A percentile compares a stretch with the other conserved stretches of the same genome.
Evolutionary conservation across 2,888 invertebrate genomes (phyloP).

Genomic region (Tetheella fluctuosa): DNA sequence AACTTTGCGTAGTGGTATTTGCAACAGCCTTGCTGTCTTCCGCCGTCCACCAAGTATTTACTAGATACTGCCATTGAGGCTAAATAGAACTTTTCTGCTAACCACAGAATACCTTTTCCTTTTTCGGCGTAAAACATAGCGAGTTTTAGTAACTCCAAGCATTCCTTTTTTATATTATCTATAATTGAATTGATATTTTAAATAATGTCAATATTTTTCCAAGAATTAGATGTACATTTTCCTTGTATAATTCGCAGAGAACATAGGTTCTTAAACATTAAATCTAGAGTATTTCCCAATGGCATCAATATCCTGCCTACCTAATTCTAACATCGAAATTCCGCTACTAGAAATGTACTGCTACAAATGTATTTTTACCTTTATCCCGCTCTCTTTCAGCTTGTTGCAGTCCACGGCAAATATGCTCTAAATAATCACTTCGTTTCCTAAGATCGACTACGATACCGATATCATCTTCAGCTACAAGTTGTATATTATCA

Average conservation of each 20-base stretch:
- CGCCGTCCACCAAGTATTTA: conserved; percentile 71
- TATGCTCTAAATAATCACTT: conserved; percentile 63
- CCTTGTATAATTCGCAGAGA: not conserved
- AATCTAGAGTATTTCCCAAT: too few species aligned
- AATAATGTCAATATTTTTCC: not conserved
- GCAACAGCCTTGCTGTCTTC: conserved; percentile 75
- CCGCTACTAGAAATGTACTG: too few species aligned
- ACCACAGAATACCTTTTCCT: conserved; percentile 82
- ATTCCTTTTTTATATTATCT: conserved; percentile 71
- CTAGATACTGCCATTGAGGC: conserved; percentile 74
- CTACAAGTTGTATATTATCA: conserved; percentile 78
- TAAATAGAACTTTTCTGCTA: conserved; percentile 82
- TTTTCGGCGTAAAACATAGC: conserved; percentile 68
- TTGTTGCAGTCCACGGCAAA: conserved; percentile 55
- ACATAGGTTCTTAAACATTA: too few species aligned
- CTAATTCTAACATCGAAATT: too few species aligned
- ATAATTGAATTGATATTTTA: conserved; percentile 21
- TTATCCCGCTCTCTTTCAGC: conserved; percentile 68
- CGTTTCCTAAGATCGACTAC: conserved; percentile 68
- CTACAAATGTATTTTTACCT: conserved; percentile 43
- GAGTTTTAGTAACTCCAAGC: conserved; percentile 66
- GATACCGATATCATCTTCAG: conserved; percentile 80
- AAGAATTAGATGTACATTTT: not conserved
- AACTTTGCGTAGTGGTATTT: conserved; percentile 82
- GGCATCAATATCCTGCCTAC: too few species aligned